These are phyloP conservation scores for Sciaenops ocellatus DNA, from an alignment of 2,797 vertebrate genomes.

Conservation along the genomic window DNA sequence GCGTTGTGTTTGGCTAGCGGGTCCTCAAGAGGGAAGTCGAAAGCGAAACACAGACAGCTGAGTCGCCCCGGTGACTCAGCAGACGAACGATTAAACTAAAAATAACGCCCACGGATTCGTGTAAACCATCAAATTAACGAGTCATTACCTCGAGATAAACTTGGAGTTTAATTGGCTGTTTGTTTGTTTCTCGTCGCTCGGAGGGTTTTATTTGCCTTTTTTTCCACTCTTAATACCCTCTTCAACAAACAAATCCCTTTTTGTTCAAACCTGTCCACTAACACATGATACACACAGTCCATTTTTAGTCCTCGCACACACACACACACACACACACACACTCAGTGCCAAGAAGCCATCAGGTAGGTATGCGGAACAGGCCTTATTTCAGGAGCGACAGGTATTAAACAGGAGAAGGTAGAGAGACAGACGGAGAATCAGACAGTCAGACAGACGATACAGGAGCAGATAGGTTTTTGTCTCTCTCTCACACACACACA, in stretches of 20 bases:
- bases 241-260: constrained; percentile 48
- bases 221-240: neutral
- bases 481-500: constrained; percentile 24
- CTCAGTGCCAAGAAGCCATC: constrained; percentile 60
- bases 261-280: constrained; percentile 42
- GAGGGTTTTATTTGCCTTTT: neutral
- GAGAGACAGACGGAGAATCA: constrained; percentile 29
- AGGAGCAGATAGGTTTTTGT: constrained; percentile 5
- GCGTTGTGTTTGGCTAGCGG: neutral
- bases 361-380: constrained; percentile 59
- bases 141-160: neutral
- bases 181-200: neutral
- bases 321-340: constrained; percentile 36
- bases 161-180: neutral
- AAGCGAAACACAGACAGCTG: neutral
- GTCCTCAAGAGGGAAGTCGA: neutral
- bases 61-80: constrained; percentile 16
- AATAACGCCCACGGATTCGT: neutral
- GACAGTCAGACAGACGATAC: constrained; percentile 40
- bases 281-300: constrained; percentile 57
- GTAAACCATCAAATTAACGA: neutral
- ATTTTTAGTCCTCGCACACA: constrained; percentile 47
- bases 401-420: constrained; percentile 45
- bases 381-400: constrained; percentile 34
- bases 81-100: neutral